A percentile compares a stretch with the other conserved stretches of the same genome.
Evolutionary conservation across 1,140 invertebrate genomes (phyloP).

Genomic region (Luehdorfia chinensis): DNA sequence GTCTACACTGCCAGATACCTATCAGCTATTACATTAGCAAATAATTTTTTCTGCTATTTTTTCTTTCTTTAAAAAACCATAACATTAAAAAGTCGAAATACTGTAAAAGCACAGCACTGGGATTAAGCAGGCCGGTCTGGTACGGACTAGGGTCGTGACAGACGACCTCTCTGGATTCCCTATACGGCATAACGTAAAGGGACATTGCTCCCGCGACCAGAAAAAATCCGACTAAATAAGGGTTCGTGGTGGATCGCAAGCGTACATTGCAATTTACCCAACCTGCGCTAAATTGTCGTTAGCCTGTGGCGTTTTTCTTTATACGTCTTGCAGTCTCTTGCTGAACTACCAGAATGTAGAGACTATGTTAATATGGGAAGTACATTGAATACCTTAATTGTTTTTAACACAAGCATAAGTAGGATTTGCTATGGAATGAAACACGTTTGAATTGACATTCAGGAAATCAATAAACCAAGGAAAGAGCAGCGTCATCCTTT

Average conservation of each 20-base stretch:
- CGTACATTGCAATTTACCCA: conserved; percentile 10
- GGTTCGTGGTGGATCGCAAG: not conserved
- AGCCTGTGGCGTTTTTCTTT: conserved; percentile 8
- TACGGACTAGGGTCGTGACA: not conserved
- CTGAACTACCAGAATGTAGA: not conserved
- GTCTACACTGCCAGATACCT: no score
- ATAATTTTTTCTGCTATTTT: no score
- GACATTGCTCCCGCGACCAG: conserved; percentile 1
- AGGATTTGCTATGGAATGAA: no score
- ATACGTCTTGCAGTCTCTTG: not conserved
- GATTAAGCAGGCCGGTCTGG: not conserved
- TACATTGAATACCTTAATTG: conserved; percentile 11
- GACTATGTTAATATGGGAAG: not conserved
- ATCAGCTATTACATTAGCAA: no score
- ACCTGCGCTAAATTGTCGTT: not conserved
- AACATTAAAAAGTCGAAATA: no score
- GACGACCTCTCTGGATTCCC: not conserved
- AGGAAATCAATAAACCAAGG: no score
- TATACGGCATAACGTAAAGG: conserved; percentile 10
- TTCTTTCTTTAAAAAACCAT: no score
- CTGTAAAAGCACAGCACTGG: no score
- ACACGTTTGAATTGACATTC: no score
- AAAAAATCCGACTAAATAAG: not conserved
- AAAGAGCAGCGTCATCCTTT: no score
- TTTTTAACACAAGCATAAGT: no score